Evolutionary conservation across 1,140 invertebrate species (phyloP).

Genomic region (Drosophila pachea): DNA sequence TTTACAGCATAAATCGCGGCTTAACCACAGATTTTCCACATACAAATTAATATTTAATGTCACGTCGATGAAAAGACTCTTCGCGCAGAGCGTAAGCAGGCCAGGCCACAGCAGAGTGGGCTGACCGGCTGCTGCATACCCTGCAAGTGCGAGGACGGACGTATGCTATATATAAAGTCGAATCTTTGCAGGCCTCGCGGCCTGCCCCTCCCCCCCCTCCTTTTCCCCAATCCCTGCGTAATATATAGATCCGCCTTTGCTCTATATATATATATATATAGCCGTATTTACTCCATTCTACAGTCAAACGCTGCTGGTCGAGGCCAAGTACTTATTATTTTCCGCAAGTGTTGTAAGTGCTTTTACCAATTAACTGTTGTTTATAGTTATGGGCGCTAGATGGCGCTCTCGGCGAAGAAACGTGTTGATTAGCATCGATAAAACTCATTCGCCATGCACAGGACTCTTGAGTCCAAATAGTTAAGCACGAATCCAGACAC

Average conservation of each 20-base stretch:
- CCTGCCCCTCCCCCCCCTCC: too few species aligned
- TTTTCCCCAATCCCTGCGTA: too few species aligned
- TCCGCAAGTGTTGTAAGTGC: conserved; percentile 1
- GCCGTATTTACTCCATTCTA: too few species aligned
- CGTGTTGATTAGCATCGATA: conserved; percentile 7
- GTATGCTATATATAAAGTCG: too few species aligned
- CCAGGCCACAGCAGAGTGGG: background rate
- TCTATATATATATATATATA: too few species aligned
- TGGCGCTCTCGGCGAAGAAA: background rate
- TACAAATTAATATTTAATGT: conserved; percentile 43
- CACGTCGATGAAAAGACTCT: conserved; percentile 12
- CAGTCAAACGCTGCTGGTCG: too few species aligned
- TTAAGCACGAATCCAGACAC: conserved; percentile 26
- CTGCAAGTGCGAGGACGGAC: too few species aligned
- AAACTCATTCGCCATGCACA: conserved; percentile 20
- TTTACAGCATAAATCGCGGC: conserved; percentile 31
- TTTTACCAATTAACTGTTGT: background rate
- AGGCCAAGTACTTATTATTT: conserved; percentile 7
- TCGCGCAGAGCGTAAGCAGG: background rate
- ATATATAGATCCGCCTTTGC: too few species aligned
- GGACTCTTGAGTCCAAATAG: conserved; percentile 19
- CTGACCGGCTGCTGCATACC: too few species aligned
- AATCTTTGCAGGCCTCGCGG: too few species aligned
- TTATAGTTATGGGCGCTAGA: conserved; percentile 8
- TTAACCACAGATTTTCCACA: conserved; percentile 31